Evolutionary conservation across 1,140 invertebrate species (phyloP), one percentile per base, ranked within the genome.

Genomic region (Cydia strobilella): DNA sequence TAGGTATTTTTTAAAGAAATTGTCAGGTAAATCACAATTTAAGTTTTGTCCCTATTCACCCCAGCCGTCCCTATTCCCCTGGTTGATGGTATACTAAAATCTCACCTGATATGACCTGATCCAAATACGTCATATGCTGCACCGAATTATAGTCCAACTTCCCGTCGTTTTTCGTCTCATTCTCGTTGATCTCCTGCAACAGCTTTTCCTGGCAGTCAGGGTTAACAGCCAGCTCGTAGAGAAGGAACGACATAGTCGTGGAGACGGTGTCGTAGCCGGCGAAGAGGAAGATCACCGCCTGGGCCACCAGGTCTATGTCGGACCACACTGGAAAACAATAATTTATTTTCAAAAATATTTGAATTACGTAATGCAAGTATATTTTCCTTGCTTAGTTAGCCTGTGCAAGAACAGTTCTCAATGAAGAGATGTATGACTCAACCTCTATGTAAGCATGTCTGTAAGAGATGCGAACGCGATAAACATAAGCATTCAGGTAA

Each of bases 201-300:
- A 90, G 66, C 0, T 87, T 93, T 1, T 95, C 87, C 78, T 96
- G 96, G 1, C 95, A 84, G 0, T 95, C 93, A 18, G 93, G 94
- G 83, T 96, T 89, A 2, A 93, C 75, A 0, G 95, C 95, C 74
- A 97, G 81, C 76, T 94, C 94, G 79, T 95, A 94, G 0, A 95
- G 77, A 2, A 91, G 84, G 76, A 94, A 95, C 0, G 92, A 83
- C 76, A 96, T 90, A 0, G 94, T 92, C 1, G 93, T 93, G 7
- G 95, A 93, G 25, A 95, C 94, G 0, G 95, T 95, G 45, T 96
- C 96, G 79, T 94, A 96, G 39, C 95, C 95, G 27, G 94, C 95
- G n/a, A 94, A 72, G 72, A 90, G 83, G 79, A 90, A 89, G 0
- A 90, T 23, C 1, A 85, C 75, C 0, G 84, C 87, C 79, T 84